Evolutionary conservation across 2,797 vertebrate genomes (phyloP).

Genomic region (Diglossa cyanea): DNA sequence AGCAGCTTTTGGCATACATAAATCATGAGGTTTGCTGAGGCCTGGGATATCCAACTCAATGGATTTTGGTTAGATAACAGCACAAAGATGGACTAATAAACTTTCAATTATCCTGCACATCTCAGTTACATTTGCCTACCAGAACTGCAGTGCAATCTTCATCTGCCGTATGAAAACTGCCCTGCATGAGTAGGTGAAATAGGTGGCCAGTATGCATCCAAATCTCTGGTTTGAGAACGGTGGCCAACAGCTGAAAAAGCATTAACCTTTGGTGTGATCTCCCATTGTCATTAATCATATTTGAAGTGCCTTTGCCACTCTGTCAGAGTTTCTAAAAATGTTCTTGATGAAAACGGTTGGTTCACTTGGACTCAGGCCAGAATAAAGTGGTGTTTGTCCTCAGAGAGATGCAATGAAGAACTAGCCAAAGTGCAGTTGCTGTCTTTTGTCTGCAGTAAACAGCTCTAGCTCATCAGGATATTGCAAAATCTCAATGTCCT

Average conservation of each 20-base stretch:
- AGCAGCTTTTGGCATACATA: conserved; percentile 23
- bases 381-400: neutral
- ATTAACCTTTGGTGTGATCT: neutral
- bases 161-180: neutral
- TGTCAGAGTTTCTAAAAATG: neutral
- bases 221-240: neutral
- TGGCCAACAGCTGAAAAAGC: neutral
- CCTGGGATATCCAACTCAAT: neutral
- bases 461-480: neutral
- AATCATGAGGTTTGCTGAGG: conserved; percentile 12
- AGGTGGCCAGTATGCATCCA: neutral
- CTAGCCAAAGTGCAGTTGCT: neutral
- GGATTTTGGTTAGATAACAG: neutral
- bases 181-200: neutral
- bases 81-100: neutral
- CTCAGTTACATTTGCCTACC: neutral
- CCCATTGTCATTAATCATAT: neutral
- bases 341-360: neutral
- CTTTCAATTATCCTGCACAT: neutral
- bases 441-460: neutral
- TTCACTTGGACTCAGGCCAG: neutral
- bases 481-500: neutral
- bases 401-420: neutral
- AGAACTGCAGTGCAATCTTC: neutral
- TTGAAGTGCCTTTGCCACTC: neutral